Evolutionary conservation across 2,797 vertebrate genomes (phyloP), one percentile per base, ranked within the genome.

Genomic region (Craterocephalus amniculus): DNA sequence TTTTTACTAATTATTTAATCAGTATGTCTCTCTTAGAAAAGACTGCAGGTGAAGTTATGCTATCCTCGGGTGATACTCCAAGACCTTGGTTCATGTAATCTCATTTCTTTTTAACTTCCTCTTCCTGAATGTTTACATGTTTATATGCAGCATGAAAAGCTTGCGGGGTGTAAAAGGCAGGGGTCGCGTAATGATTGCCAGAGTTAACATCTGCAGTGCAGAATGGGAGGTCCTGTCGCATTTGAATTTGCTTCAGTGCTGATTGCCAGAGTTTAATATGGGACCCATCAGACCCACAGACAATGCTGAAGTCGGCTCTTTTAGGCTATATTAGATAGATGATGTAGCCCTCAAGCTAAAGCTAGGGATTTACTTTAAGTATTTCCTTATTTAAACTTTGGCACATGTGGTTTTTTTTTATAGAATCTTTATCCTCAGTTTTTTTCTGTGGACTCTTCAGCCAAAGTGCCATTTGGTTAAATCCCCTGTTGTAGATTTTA

Each of bases 191-290:
- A 71, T 5, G 31, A 81, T 88, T 92, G 91, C 90, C 91, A 89
- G 84, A 77, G 90, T 89, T 84, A 91, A 92, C 91, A 93, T 93
- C 91, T 94, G 90, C 85, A 85, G 83, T 69, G 74, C 90, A 84
- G 75, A 90, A 89, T 77, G 76, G 73, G 83, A 92, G 75, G 78
- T 84, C 81, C 79, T 52, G 59, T 71, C 78, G 77, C 72, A 86
- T 91, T 80, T 88, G 58, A 88, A 89, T 85, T 76, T 82, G 69
- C 59, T 76, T 69, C 61, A 58, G 22, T 70, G 67, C 73, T 71
- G 48, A 72, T 62, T 80, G 76, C 67, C 74, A 59, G 85, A 64
- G 70, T 88, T 87, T 79, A 84, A 89, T 79, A 67, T 64, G 70
- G 82, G 67, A 67, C 80, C 59, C 58, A 67, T 88, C 80, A 70